Percentiles rank a stretch among this genome's conserved stretches.
These are phyloP conservation scores for Rugalucina vietnamica DNA, from an alignment of 2,888 invertebrate genomes.

Conservation along the genomic window DNA sequence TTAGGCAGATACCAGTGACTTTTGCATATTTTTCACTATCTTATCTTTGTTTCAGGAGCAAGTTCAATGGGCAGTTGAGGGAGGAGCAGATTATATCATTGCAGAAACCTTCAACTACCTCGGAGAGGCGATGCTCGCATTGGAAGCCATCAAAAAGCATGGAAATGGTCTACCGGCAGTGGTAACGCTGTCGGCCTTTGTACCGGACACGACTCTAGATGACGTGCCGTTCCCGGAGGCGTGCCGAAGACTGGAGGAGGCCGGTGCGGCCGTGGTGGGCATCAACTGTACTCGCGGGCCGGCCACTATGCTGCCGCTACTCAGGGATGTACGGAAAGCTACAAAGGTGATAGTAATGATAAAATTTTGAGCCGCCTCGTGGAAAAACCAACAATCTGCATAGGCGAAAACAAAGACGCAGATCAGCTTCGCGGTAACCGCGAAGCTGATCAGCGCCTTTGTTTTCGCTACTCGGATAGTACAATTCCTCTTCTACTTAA, in stretches of 20 bases:
- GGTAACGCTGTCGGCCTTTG: constrained; percentile 70
- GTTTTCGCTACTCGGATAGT: too few relatives aligned
- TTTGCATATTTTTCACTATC: too few relatives aligned
- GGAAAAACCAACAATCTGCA: too few relatives aligned
- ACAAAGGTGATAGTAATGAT: too few relatives aligned
- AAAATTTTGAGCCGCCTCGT: too few relatives aligned
- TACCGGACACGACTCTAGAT: constrained; percentile 70
- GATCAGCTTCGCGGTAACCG: too few relatives aligned
- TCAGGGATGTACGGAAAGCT: constrained; percentile 71
- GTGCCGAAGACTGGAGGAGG: constrained; percentile 71
- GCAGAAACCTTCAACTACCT: constrained; percentile 78
- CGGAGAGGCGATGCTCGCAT: constrained; percentile 78
- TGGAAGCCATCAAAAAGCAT: constrained; percentile 76
- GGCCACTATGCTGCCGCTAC: constrained; percentile 72
- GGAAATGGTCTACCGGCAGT: constrained; percentile 79
- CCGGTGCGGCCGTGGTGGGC: constrained; percentile 80
- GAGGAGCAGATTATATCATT: constrained; percentile 80
- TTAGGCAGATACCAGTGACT: too few relatives aligned
- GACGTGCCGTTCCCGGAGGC: constrained; percentile 75
- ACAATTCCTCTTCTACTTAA: too few relatives aligned
- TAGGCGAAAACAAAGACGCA: too few relatives aligned
- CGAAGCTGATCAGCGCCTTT: too few relatives aligned
- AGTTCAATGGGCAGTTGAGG: constrained; percentile 79
- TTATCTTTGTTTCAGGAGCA: constrained; percentile 72
- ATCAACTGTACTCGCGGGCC: constrained; percentile 80